phyloP scores from a whole-genome alignment of 2,113 vertebrate genomes.

The Phrynosoma platyrhinos region DNA sequence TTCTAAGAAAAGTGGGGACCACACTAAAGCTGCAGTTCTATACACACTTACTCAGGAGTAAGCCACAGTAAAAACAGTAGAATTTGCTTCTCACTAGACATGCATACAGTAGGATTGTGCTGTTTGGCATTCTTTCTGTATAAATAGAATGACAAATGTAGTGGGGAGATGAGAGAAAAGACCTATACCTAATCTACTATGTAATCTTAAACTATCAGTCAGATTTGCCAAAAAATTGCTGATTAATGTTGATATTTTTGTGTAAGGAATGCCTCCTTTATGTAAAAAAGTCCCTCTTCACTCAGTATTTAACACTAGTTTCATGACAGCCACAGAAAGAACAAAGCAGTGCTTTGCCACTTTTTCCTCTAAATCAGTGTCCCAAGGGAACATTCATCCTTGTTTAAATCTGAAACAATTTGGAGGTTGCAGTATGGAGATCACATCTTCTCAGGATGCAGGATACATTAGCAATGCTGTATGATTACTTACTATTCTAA shows the following conservation, averaged over 20 bases:
- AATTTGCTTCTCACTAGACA: background rate
- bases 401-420: conserved; percentile 12
- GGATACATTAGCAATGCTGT: conserved; percentile 55
- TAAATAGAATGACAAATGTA: background rate
- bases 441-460: conserved; percentile 49
- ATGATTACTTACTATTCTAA: conserved; percentile 51
- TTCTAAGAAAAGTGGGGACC: background rate
- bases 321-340: conserved; percentile 3
- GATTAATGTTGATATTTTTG: conserved; percentile 10
- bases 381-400: conserved; percentile 43
- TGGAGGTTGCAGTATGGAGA: conserved; percentile 38
- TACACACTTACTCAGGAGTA: background rate
- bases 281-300: background rate
- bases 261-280: background rate
- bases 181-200: background rate
- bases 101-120: background rate
- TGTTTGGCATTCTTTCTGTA: background rate
- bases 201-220: background rate
- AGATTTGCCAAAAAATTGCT: conserved; percentile 2
- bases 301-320: background rate
- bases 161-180: background rate
- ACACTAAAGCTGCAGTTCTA: background rate
- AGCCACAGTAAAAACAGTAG: background rate
- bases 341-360: background rate
- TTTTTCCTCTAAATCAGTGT: conserved; percentile 16